Base-by-base conservation (phyloP, 2,888 invertebrate species). In the Troides helena region DNA sequence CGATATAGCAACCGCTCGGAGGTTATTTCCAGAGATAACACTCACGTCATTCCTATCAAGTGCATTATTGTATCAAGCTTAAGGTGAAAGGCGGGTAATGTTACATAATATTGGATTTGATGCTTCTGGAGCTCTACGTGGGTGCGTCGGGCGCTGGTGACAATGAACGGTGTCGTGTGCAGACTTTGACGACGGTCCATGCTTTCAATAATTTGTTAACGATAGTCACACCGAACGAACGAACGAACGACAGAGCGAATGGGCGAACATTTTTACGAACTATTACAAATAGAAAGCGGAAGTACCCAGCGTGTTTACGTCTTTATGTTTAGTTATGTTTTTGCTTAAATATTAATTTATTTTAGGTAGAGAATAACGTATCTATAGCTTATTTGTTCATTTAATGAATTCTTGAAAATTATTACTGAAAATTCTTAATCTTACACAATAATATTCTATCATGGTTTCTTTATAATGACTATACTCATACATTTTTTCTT, bases 121-220 rank as follows among this genome's bases (percentile, higher is more conserved):
- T 63, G 62, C 57, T 58, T 65, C 70, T 62, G 70, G 64, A 64
- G 50, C 17, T 56, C 65, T 59, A 43, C 66, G 58, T 21, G 63
- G 60, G 66, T 62, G 62, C 43, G 60, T 21, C 68, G 46, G n/a
- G 57, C 63, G 69, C 69, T 65, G 73, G 73, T 74, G 77, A 74
- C 74, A 80, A 77, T 73, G 73, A 65, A 69, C 71, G 69, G 70
- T 81, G 81, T 81, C 81, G 69, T 64, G 58, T 71, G 73, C 82
- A 83, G 74, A 50, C 67, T 61, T 43, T 70, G 71, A 73, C 72
- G 70, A 71, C 71, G 69, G 66, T 67, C n/a, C 67, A 69, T 57
- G 18, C 74, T 18, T 69, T 67, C 65, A 56, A 68, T 66, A 56
- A 61, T 60, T 39, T 56, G 53, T 74, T 74, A 73, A 65, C 71